Conservation (phyloP, 2,113 vertebrate species). For the Pollachius pollachius region DNA sequence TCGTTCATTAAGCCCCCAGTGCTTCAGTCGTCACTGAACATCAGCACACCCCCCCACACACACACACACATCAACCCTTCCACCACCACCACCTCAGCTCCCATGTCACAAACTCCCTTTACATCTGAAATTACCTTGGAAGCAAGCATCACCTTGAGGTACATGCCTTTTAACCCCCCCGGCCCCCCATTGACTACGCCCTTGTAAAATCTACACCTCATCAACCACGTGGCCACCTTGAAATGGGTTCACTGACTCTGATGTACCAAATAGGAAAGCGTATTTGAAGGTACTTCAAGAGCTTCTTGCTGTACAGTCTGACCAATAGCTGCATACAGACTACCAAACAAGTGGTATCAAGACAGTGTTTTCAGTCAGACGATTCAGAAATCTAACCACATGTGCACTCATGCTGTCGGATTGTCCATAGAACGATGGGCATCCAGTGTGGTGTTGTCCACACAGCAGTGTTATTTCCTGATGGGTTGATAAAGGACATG, state of each 20-base stretch:
- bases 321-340: too few relatives aligned
- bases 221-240: not conserved
- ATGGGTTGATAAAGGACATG: too few relatives aligned
- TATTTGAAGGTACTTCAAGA: not conserved
- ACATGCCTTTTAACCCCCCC: not conserved
- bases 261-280: not conserved
- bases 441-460: too few relatives aligned
- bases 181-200: too few relatives aligned
- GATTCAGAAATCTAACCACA: not conserved
- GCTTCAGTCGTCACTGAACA: conserved; percentile 20
- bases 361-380: too few relatives aligned
- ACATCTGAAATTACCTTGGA: conserved; percentile 21
- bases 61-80: conserved; percentile 46
- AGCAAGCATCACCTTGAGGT: conserved; percentile 35
- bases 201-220: too few relatives aligned
- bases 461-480: too few relatives aligned
- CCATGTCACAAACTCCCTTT: conserved; percentile 40
- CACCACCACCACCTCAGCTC: conserved; percentile 31
- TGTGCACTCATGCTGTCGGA: not conserved
- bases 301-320: too few relatives aligned
- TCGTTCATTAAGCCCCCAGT: conserved; percentile 55
- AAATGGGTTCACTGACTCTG: conserved; percentile 4
- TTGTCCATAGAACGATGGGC: too few relatives aligned
- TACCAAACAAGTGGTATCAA: not conserved
- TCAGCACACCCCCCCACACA: conserved; percentile 6